Conservation (phyloP, 2,888 invertebrate genomes). For the Alcis repandata region DNA sequence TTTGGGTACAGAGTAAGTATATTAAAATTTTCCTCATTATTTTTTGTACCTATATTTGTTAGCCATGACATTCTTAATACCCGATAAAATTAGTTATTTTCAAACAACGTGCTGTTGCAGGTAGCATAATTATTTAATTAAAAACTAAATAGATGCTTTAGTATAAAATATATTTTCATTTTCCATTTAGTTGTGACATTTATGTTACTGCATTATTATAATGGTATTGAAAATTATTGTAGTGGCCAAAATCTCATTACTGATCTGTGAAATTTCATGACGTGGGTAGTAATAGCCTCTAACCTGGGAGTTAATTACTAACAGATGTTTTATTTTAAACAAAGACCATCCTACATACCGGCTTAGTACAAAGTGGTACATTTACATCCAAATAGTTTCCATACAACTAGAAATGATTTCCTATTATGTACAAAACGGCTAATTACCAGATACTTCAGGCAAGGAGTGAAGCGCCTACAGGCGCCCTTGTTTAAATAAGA, state of each 20-base stretch:
- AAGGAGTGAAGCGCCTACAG: slow-evolving; percentile 47
- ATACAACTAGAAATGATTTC: neutral
- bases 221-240: neutral
- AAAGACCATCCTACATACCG: neutral
- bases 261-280: neutral
- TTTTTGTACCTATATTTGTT: too few relatives aligned
- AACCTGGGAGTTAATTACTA: neutral
- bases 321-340: slow-evolving; percentile 10
- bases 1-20: too few relatives aligned
- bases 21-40: too few relatives aligned
- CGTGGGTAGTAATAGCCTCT: slow-evolving; percentile 1
- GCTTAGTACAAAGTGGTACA: neutral
- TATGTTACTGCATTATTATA: neutral
- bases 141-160: too few relatives aligned
- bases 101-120: too few relatives aligned
- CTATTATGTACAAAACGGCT: slow-evolving; percentile 25
- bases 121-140: too few relatives aligned
- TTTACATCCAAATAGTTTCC: neutral
- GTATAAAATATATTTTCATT: too few relatives aligned
- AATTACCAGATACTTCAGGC: slow-evolving; percentile 66
- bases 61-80: too few relatives aligned
- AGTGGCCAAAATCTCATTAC: neutral
- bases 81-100: too few relatives aligned
- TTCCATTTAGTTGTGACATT: too few relatives aligned
- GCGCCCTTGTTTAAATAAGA: slow-evolving; percentile 62